Percentiles rank a stretch among this genome's conserved stretches.
These are phyloP conservation scores for Haliclona indistincta DNA, from an alignment of 37 sponge, comb jelly and placozoan species.

Conservation along the genomic window DNA sequence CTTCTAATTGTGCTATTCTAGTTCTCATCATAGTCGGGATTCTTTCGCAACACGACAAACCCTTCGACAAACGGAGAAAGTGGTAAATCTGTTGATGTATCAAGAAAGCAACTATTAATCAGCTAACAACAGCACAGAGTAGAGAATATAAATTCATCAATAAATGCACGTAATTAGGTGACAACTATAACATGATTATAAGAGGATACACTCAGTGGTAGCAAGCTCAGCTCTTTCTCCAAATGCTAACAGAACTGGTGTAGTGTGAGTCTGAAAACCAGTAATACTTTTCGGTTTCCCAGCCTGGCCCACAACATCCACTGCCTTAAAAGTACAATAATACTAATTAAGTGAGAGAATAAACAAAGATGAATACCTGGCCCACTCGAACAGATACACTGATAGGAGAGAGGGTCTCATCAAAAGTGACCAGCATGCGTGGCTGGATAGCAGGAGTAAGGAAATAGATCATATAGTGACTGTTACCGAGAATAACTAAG, in stretches of 20 bases:
- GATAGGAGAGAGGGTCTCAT: slow-evolving; percentile 79
- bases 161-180: background rate
- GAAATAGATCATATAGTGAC: slow-evolving; percentile 91
- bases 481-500: slow-evolving; percentile 60
- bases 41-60: slow-evolving; percentile 93
- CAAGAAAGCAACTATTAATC: slow-evolving; percentile 1
- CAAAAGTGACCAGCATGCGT: slow-evolving; percentile 94
- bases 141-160: background rate
- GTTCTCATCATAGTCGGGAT: slow-evolving; percentile 67
- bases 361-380: slow-evolving; percentile 58
- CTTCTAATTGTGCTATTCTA: background rate
- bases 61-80: slow-evolving; percentile 90
- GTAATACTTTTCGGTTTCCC: slow-evolving; percentile 95
- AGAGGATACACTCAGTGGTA: slow-evolving; percentile 89
- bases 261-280: slow-evolving; percentile 96
- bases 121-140: background rate
- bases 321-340: slow-evolving; percentile 46
- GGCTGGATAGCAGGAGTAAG: slow-evolving; percentile 96
- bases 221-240: slow-evolving; percentile 97
- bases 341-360: background rate
- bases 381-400: slow-evolving; percentile 95
- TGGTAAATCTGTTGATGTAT: slow-evolving; percentile 49
- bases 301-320: slow-evolving; percentile 94
- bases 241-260: slow-evolving; percentile 90
- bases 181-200: background rate